These are phyloP conservation scores for Synanthedon formicaeformis DNA, from an alignment of 2,888 invertebrate species.

Conservation along the genomic window DNA sequence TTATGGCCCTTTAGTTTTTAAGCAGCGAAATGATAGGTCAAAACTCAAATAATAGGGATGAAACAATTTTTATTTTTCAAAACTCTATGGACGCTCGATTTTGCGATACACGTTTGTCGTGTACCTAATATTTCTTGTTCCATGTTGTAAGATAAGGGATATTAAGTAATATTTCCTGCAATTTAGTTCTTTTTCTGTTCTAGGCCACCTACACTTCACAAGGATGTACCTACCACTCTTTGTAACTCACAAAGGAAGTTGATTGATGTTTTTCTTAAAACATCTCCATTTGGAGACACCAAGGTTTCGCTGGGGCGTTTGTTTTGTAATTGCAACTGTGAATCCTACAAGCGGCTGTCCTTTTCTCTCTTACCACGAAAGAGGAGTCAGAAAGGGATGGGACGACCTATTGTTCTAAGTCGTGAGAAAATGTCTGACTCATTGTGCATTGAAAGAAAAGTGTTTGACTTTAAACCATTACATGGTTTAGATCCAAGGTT, in stretches of 20 bases:
- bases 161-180: too few relatives aligned
- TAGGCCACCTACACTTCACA: constrained; percentile 2
- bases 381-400: constrained; percentile 13
- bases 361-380: not conserved
- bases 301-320: constrained; percentile 18
- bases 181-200: too few relatives aligned
- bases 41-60: too few relatives aligned
- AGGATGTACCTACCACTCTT: not conserved
- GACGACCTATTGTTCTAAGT: constrained; percentile 25
- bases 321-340: constrained; percentile 12
- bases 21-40: too few relatives aligned
- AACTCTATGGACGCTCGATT: too few relatives aligned
- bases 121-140: too few relatives aligned
- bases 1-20: too few relatives aligned
- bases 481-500: not conserved
- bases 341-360: constrained; percentile 10
- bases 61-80: too few relatives aligned
- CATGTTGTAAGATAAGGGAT: too few relatives aligned
- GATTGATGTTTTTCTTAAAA: constrained; percentile 21
- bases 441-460: constrained; percentile 9
- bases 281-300: constrained; percentile 12
- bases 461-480: not conserved
- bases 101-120: too few relatives aligned
- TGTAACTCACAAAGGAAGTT: constrained; percentile 7
- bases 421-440: constrained; percentile 49